Conservation (phyloP, 2,888 invertebrate genomes). For the Frankliniella fusca region DNA sequence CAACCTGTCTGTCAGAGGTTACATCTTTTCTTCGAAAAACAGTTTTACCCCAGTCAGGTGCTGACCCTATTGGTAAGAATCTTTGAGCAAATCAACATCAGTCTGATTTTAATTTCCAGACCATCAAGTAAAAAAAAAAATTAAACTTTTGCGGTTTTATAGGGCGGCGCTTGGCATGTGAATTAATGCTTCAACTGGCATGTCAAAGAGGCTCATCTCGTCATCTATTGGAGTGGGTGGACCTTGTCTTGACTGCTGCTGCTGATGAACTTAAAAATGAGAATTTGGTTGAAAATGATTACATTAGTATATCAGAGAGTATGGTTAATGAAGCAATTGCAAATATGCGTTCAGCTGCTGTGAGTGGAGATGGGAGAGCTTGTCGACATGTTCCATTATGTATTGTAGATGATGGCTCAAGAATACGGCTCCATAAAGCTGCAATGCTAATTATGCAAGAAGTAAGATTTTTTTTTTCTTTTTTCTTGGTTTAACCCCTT, state of each 20-base stretch:
- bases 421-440: conserved; percentile 51
- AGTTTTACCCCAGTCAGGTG: conserved; percentile 51
- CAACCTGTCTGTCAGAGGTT: conserved; percentile 55
- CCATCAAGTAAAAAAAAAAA: background rate
- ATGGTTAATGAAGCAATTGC: conserved; percentile 32
- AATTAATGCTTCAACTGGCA: conserved; percentile 55
- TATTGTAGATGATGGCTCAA: conserved; percentile 33
- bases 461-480: conserved; percentile 37
- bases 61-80: conserved; percentile 48
- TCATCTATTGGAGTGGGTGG: conserved; percentile 59
- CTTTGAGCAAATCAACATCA: background rate
- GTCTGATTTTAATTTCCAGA: background rate
- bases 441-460: conserved; percentile 55
- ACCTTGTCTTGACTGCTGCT: conserved; percentile 40
- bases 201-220: conserved; percentile 58
- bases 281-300: background rate
- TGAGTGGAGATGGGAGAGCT: conserved; percentile 34
- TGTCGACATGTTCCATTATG: conserved; percentile 35
- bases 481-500: background rate
- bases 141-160: conserved; percentile 30
- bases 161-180: conserved; percentile 49
- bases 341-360: conserved; percentile 34
- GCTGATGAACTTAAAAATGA: conserved; percentile 33
- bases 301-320: background rate
- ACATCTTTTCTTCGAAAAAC: conserved; percentile 53